Base-by-base conservation (phyloP, 2,888 invertebrate genomes). In the Chrysodeixis includens region DNA sequence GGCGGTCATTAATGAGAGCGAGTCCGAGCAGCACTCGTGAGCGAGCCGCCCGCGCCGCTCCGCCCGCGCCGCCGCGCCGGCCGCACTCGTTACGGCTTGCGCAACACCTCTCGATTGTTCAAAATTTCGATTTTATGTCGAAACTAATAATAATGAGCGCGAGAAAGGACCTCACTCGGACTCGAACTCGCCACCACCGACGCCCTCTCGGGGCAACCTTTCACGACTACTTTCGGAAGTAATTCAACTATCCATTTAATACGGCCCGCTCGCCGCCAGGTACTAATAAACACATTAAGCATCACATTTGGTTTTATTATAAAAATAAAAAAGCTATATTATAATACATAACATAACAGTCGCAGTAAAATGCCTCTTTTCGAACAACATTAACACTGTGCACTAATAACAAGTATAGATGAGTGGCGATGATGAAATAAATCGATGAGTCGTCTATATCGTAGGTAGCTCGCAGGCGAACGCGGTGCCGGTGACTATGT, bases 281-380 rank as follows among this genome's bases (percentile, higher is more conserved):
- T 84, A 81, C 78, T 83, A 91, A 90, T 88, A 88, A 90, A 88
- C 88, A 82, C 76, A 85, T 83, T 83, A 85, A 85, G 91, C 91
- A 89, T 92, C 89, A 92, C 89, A 90, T 88, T 90, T 88, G 84
- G 84, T 91, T 92, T 92, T 92, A 92, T 92, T 93, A 91, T 84
- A 92, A 93, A 91, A 92, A 86, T 90, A 90, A 90, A 93, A 92
- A 94, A 92, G 92, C 91, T 92, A 92, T 88, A 83, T 89, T 90
- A 91, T 88, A 89, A 93, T 92, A 93, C 90, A 93, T 92, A 92
- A 93, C 91, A 87, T 93, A 94, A 94, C 94, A 94, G 92, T 93
- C 91, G 91, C 90, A 91, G 86, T 88, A 90, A 88, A 90, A 90
- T 89, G 90, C 88, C 89, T 89, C 89, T 87, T 87, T 90, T 89